These are phyloP conservation scores for Caerostris extrusa DNA, from an alignment of 1,140 invertebrate genomes.

Conservation along the genomic window DNA sequence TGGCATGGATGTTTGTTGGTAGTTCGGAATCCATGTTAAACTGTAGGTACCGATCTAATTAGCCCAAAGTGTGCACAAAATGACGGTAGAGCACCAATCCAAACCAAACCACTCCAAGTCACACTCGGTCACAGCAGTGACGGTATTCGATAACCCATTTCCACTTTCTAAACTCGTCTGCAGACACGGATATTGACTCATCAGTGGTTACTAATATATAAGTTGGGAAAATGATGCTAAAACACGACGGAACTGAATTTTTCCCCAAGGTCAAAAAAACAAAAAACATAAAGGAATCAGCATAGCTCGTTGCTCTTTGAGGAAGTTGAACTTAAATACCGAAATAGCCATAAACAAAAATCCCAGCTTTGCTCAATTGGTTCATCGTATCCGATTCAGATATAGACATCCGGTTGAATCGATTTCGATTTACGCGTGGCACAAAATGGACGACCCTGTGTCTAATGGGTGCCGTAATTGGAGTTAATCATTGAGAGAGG, in stretches of 20 bases:
- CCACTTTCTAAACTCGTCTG: too few species aligned
- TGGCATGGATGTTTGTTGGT: too few species aligned
- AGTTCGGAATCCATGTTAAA: too few species aligned
- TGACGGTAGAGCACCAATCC: too few species aligned
- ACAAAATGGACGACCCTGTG: background rate
- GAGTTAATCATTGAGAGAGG: background rate
- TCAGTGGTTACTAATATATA: background rate
- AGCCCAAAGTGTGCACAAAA: too few species aligned
- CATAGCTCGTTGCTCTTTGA: background rate
- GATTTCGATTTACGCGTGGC: background rate
- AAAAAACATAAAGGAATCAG: background rate
- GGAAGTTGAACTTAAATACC: background rate
- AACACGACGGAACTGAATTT: background rate
- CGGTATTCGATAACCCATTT: too few species aligned
- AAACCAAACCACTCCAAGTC: too few species aligned
- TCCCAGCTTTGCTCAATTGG: background rate
- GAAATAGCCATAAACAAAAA: background rate
- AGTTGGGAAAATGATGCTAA: background rate
- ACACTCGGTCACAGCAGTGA: too few species aligned
- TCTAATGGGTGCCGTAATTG: background rate
- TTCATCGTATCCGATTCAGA: background rate
- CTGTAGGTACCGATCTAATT: too few species aligned
- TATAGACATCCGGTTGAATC: background rate
- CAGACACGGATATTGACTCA: too few species aligned
- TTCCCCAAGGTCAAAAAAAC: background rate